A percentile compares a stretch with the other conserved stretches of the same genome.
These are phyloP conservation scores for Cryptoleucopteryx plumbea DNA, from an alignment of 2,113 vertebrate species.

Conservation along the genomic window DNA sequence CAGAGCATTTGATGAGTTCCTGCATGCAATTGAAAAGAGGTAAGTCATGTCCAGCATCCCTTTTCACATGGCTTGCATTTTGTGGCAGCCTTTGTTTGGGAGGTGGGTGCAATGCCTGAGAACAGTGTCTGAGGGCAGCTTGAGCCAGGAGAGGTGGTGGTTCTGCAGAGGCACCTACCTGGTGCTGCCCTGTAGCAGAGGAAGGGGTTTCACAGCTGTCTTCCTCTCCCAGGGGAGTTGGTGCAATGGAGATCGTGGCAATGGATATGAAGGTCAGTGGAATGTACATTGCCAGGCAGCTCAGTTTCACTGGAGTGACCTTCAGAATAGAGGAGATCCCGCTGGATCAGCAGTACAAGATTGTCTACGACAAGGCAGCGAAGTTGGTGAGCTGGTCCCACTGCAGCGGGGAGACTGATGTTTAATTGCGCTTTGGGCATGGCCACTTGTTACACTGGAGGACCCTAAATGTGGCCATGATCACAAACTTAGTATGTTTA, in stretches of 20 bases:
- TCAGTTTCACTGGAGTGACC: conserved; percentile 96
- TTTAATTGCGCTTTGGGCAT: neutral
- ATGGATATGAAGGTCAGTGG: conserved; percentile 99
- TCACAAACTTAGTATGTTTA: neutral
- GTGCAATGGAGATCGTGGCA: conserved; percentile 98
- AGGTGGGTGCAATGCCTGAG: neutral
- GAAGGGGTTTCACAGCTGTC: neutral
- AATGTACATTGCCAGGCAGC: conserved; percentile 98
- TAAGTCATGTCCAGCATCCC: conserved; percentile 26
- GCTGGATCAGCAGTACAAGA: conserved; percentile 83
- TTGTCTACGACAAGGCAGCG: conserved; percentile 93
- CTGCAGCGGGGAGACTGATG: neutral
- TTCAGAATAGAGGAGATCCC: conserved; percentile 96
- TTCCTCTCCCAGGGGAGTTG: conserved; percentile 82
- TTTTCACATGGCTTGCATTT: rapidly evolving
- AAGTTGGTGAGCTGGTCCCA: conserved; percentile 80
- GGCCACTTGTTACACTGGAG: rapidly evolving
- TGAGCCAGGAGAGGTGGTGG: neutral
- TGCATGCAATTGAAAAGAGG: conserved; percentile 96
- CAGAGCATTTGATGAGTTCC: conserved; percentile 91
- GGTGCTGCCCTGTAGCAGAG: neutral
- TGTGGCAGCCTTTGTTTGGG: neutral
- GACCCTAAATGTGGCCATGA: neutral
- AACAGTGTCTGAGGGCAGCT: neutral
- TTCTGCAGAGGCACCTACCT: neutral